Percentiles rank a stretch among this genome's conserved stretches.
Conservation (phyloP, 2,113 vertebrate genomes). For the Antechinus stuartii region DNA sequence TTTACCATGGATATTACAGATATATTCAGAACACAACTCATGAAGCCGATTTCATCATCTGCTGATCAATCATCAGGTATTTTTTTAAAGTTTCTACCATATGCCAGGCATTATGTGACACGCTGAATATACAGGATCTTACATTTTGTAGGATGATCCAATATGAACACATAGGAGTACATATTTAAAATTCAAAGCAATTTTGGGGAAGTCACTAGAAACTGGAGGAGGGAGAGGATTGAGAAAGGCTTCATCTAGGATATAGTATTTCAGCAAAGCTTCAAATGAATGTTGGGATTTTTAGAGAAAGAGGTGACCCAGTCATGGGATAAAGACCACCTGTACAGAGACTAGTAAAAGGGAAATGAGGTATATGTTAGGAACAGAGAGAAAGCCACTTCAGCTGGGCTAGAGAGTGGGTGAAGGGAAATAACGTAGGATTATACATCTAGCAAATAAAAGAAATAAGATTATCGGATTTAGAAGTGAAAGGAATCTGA, state of each 20-base stretch:
- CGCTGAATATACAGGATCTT: background rate
- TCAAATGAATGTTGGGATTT: background rate
- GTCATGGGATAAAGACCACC: background rate
- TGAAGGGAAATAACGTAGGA: background rate
- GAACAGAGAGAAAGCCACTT: background rate
- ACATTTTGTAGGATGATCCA: background rate
- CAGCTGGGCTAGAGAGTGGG: background rate
- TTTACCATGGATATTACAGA: background rate
- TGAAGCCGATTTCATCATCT: background rate
- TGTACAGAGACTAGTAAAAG: background rate
- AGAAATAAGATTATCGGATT: background rate
- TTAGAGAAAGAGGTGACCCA: background rate
- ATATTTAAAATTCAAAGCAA: background rate
- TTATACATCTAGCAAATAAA: background rate
- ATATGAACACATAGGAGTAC: background rate
- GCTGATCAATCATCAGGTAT: background rate
- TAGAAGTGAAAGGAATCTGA: background rate
- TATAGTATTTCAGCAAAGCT: background rate
- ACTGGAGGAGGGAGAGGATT: background rate
- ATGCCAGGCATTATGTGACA: background rate
- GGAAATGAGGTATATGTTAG: background rate
- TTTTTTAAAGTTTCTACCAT: background rate
- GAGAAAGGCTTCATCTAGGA: background rate
- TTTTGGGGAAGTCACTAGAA: background rate
- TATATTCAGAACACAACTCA: background rate